phyloP scores from a whole-genome alignment of 92 coral and sea anemone species.

The Metridium senile region DNA sequence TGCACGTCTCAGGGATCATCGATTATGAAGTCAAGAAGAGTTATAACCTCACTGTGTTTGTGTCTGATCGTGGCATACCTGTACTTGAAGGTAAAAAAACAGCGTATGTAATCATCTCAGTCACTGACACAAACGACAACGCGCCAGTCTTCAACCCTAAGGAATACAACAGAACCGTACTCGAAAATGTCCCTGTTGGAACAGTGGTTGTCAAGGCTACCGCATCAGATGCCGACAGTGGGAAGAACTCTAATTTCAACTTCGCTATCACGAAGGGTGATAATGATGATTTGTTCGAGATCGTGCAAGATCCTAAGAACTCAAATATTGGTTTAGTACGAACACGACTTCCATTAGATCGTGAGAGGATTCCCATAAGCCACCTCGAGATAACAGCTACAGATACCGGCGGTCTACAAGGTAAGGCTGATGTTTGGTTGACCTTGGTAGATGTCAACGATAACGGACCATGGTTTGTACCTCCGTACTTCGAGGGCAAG shows the following conservation, averaged over 20 bases:
- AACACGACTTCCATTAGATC: slow-evolving; percentile 70
- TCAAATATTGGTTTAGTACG: slow-evolving; percentile 63
- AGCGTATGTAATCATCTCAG: slow-evolving; percentile 64
- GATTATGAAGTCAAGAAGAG: slow-evolving; percentile 70
- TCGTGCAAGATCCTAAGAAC: slow-evolving; percentile 57
- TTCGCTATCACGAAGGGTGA: slow-evolving; percentile 76
- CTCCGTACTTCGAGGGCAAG: slow-evolving; percentile 80
- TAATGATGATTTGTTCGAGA: slow-evolving; percentile 68
- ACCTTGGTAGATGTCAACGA: slow-evolving; percentile 80
- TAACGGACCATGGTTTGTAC: slow-evolving; percentile 89
- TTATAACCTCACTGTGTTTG: slow-evolving; percentile 74
- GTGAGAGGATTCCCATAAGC: slow-evolving; percentile 67
- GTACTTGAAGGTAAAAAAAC: slow-evolving; percentile 32
- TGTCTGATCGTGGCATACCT: slow-evolving; percentile 73
- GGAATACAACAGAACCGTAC: slow-evolving; percentile 52
- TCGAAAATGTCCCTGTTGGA: slow-evolving; percentile 58
- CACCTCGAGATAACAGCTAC: slow-evolving; percentile 80
- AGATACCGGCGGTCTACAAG: slow-evolving; percentile 87
- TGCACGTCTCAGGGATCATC: slow-evolving; percentile 87
- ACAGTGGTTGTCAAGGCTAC: slow-evolving; percentile 51
- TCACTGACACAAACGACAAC: slow-evolving; percentile 88
- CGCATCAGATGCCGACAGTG: slow-evolving; percentile 81
- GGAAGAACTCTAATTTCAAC: slow-evolving; percentile 53
- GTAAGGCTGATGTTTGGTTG: slow-evolving; percentile 59
- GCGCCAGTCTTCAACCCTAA: slow-evolving; percentile 77